Evolutionary conservation across 2,113 vertebrate species (phyloP).

Genomic region (Pelusios castaneus): DNA sequence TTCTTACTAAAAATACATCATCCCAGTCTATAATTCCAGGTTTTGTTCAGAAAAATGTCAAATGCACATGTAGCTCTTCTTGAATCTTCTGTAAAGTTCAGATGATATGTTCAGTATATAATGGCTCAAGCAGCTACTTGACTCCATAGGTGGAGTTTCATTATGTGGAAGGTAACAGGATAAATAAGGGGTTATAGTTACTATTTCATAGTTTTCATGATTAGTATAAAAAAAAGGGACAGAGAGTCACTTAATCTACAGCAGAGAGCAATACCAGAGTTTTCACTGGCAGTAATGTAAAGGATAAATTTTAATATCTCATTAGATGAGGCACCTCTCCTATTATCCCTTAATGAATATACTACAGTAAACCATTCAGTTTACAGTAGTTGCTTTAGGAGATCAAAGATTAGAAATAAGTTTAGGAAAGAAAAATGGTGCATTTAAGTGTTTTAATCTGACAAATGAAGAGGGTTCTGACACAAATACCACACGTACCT

Average conservation of each 20-base stretch:
- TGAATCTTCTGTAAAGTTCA: background rate
- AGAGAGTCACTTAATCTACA: no score
- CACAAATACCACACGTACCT: constrained; percentile 56
- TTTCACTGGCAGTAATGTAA: background rate
- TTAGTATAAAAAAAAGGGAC: background rate
- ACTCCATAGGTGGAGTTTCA: background rate
- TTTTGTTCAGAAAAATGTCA: background rate
- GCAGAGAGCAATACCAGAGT: background rate
- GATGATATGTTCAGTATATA: background rate
- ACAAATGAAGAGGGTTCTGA: constrained; percentile 59
- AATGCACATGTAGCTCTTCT: background rate
- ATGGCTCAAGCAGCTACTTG: background rate
- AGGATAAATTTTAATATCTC: background rate
- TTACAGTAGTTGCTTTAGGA: background rate
- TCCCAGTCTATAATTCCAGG: background rate
- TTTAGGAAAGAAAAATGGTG: constrained; percentile 36
- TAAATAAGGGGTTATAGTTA: background rate
- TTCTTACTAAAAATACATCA: background rate
- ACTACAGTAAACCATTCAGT: background rate
- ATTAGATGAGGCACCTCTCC: background rate
- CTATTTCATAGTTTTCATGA: background rate
- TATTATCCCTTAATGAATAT: background rate
- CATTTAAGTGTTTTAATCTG: constrained; percentile 72
- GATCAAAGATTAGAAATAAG: background rate
- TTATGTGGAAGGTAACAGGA: background rate